Percentiles rank a stretch among this genome's conserved stretches.
Conservation (phyloP, 2,888 invertebrate species). For the Marasmarcha lunaedactyla region DNA sequence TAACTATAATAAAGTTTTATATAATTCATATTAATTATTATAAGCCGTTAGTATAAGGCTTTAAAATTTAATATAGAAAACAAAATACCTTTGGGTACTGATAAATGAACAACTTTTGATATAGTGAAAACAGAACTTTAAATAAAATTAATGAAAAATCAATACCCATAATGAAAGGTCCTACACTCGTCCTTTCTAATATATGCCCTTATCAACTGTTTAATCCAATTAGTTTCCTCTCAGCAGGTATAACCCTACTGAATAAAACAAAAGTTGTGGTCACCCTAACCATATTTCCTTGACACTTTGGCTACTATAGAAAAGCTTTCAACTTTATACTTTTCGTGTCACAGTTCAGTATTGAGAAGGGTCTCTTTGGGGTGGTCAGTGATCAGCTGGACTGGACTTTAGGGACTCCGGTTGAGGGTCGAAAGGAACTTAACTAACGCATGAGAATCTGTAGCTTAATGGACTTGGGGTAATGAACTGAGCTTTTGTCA, state of each 20-base stretch:
- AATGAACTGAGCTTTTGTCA: not conserved
- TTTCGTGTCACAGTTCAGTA: too few relatives aligned
- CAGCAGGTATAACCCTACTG: constrained; percentile 43
- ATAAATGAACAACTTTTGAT: too few relatives aligned
- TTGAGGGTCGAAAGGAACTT: constrained; percentile 44
- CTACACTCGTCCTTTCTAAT: constrained; percentile 32
- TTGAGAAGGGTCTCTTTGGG: constrained; percentile 15
- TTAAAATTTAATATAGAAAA: too few relatives aligned
- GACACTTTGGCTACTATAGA: constrained; percentile 17
- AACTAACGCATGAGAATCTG: constrained; percentile 38
- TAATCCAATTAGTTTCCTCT: constrained; percentile 61
- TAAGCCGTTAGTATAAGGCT: too few relatives aligned
- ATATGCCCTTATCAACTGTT: constrained; percentile 59
- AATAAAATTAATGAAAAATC: constrained; percentile 32
- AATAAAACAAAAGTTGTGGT: constrained; percentile 55
- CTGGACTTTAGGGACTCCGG: constrained; percentile 47
- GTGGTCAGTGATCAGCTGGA: constrained; percentile 28
- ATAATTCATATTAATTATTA: too few relatives aligned
- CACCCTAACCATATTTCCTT: constrained; percentile 22
- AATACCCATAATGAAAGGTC: constrained; percentile 48
- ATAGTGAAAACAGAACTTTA: too few relatives aligned
- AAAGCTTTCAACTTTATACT: not conserved
- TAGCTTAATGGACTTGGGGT: constrained; percentile 52
- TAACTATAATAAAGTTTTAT: too few relatives aligned
- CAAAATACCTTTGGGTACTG: too few relatives aligned